A percentile compares a stretch with the other conserved stretches of the same genome.
These are phyloP conservation scores for Dyspetes luteomarginatus DNA, from an alignment of 2,888 invertebrate species.

Conservation along the genomic window DNA sequence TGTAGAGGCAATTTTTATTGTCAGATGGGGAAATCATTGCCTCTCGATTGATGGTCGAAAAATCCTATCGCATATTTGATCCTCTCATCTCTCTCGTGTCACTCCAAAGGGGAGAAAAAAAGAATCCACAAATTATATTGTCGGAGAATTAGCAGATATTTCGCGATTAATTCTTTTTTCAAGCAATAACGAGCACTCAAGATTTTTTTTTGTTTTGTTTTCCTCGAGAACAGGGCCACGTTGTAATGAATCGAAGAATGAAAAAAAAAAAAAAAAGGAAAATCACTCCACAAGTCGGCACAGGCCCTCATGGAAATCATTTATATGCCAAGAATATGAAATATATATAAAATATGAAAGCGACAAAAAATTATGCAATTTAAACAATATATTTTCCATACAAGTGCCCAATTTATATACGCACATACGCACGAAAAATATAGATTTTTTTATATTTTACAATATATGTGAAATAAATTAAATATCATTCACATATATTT, in stretches of 20 bases:
- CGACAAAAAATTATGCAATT: no score
- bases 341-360: no score
- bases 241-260: slow-evolving; percentile 26
- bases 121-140: slow-evolving; percentile 22
- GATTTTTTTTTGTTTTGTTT: slow-evolving; percentile 61
- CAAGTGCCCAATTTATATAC: no score
- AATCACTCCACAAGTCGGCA: slow-evolving; percentile 31
- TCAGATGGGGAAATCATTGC: slow-evolving; percentile 9
- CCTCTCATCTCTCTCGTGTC: slow-evolving; percentile 22
- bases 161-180: slow-evolving; percentile 32
- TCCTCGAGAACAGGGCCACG: slow-evolving; percentile 50
- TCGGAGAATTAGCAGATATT: slow-evolving; percentile 45
- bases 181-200: slow-evolving; percentile 25
- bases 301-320: no score
- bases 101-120: slow-evolving; percentile 14
- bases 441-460: no score
- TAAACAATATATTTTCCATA: no score
- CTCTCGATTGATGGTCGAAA: slow-evolving; percentile 29
- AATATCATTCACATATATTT: no score
- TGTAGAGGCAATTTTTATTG: neutral
- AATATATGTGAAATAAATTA: no score
- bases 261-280: slow-evolving; percentile 19
- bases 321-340: no score
- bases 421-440: no score
- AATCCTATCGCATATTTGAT: slow-evolving; percentile 25